Conservation (phyloP, 2,888 invertebrate species). For the Coenonympha glycerion region DNA sequence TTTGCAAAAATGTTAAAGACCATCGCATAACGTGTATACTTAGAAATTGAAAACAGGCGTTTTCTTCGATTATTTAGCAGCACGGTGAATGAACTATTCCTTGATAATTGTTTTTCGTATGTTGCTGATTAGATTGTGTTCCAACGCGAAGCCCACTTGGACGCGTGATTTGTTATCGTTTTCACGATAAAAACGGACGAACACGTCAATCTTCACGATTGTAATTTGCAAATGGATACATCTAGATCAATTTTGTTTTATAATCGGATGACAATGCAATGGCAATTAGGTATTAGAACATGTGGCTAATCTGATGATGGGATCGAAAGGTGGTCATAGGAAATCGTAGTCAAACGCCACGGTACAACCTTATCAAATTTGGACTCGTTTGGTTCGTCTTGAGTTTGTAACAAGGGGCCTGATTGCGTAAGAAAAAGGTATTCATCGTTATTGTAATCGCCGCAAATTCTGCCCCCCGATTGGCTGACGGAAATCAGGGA, state of each 20-base stretch:
- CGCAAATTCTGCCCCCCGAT: too few species aligned
- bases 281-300: too few species aligned
- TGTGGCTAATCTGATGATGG: too few species aligned
- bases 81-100: slow-evolving; percentile 57
- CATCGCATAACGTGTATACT: slow-evolving; percentile 36
- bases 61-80: slow-evolving; percentile 33
- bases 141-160: slow-evolving; percentile 38
- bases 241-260: slow-evolving; percentile 2
- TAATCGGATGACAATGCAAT: too few species aligned
- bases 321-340: too few species aligned
- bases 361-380: too few species aligned
- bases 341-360: too few species aligned
- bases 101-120: slow-evolving; percentile 47
- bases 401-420: too few species aligned
- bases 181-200: slow-evolving; percentile 27
- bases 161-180: slow-evolving; percentile 49
- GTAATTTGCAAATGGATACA: slow-evolving; percentile 16
- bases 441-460: too few species aligned
- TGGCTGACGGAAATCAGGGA: background rate
- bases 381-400: too few species aligned
- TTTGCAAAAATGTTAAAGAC: slow-evolving; percentile 41
- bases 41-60: slow-evolving; percentile 25
- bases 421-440: too few species aligned
- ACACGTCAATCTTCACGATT: slow-evolving; percentile 16
- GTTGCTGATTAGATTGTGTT: slow-evolving; percentile 59